phyloP scores from a whole-genome alignment of 2,888 invertebrate genomes.

The Azorinus chamasolen region DNA sequence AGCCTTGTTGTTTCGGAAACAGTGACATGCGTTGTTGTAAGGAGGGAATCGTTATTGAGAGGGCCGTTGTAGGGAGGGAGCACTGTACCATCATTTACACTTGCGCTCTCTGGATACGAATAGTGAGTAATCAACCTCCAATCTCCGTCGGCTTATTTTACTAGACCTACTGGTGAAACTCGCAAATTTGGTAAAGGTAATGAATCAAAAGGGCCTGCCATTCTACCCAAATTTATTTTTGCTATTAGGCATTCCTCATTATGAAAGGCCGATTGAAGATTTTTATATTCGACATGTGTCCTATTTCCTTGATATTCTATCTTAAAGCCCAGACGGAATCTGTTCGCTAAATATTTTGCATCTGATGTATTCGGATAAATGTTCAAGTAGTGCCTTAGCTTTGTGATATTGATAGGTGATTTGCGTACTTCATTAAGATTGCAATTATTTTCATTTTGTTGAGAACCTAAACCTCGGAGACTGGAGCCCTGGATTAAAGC shows the following conservation, averaged over 20 bases:
- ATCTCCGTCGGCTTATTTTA: conserved; percentile 17
- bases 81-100: conserved; percentile 15
- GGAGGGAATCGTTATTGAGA: too few species aligned
- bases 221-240: neutral
- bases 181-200: conserved; percentile 9
- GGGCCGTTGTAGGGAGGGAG: too few species aligned
- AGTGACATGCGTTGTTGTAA: too few species aligned
- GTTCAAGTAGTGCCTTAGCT: too few species aligned
- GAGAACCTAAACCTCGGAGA: too few species aligned
- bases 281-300: neutral
- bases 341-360: neutral
- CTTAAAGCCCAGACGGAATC: neutral
- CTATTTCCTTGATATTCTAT: neutral
- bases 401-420: too few species aligned
- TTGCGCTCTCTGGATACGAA: conserved; percentile 1
- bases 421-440: too few species aligned
- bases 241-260: neutral
- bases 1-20: too few species aligned
- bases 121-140: conserved; percentile 24
- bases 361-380: neutral
- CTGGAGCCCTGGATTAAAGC: too few species aligned
- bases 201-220: too few species aligned
- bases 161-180: conserved; percentile 31
- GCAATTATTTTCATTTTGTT: too few species aligned
- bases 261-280: conserved; percentile 10